Evolutionary conservation across 1,140 invertebrate species (phyloP).

Genomic region (Geopemphigus sp.): DNA sequence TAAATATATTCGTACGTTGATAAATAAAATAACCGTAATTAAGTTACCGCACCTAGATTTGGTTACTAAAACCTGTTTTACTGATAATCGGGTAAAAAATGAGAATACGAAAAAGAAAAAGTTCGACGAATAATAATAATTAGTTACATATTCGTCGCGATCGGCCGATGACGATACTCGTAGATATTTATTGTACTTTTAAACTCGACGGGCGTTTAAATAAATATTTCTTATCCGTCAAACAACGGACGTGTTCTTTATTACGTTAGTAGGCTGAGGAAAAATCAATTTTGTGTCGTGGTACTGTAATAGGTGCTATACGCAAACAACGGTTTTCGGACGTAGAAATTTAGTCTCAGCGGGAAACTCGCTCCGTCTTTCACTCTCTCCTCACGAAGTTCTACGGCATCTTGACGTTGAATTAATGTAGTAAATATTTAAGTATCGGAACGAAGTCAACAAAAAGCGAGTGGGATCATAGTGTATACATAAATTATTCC

Average conservation of each 20-base stretch:
- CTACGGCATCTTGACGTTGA: neutral
- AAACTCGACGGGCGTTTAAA: neutral
- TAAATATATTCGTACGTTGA: neutral
- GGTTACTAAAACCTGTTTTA: neutral
- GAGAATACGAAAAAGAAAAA: neutral
- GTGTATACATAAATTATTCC: neutral
- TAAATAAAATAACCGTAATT: too few species aligned
- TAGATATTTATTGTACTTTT: neutral
- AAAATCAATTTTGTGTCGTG: conserved; percentile 20
- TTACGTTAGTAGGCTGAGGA: neutral
- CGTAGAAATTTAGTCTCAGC: neutral
- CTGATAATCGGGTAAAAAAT: neutral
- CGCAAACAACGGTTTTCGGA: neutral
- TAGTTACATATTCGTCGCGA: neutral
- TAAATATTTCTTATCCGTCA: conserved; percentile 16
- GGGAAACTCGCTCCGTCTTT: neutral
- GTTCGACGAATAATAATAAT: neutral
- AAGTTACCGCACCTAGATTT: too few species aligned
- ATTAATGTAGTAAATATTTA: neutral
- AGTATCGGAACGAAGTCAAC: neutral
- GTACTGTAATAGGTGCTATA: neutral
- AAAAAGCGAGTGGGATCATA: neutral
- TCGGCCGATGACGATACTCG: too few species aligned
- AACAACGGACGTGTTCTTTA: neutral
- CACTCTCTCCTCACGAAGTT: neutral